Evolutionary conservation across 2,797 vertebrate species (phyloP).

Genomic region (Heterohyrax brucei): DNA sequence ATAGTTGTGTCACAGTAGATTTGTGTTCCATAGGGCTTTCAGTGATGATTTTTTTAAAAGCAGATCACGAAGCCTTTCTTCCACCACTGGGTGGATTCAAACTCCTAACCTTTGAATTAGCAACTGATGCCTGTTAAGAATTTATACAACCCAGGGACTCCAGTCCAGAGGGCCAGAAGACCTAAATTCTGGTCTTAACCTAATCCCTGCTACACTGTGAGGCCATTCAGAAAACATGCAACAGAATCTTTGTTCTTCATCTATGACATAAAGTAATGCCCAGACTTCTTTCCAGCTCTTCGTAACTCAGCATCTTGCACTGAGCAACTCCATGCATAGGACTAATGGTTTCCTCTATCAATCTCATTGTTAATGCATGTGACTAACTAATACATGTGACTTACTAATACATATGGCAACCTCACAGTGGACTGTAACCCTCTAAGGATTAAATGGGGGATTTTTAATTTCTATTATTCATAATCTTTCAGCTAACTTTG

Average conservation of each 20-base stretch:
- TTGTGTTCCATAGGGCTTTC: neutral
- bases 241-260: neutral
- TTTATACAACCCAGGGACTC: neutral
- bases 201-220: neutral
- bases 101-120: neutral
- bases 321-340: neutral
- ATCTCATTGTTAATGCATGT: too few relatives aligned
- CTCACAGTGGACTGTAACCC: neutral
- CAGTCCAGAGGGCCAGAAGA: neutral
- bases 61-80: neutral
- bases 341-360: neutral
- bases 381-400: neutral
- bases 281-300: slow-evolving; percentile 7
- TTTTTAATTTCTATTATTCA: slow-evolving; percentile 82
- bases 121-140: neutral
- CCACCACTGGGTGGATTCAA: neutral
- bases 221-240: neutral
- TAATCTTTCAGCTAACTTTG: slow-evolving; percentile 83
- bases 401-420: neutral
- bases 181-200: neutral
- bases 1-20: neutral
- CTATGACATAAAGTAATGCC: neutral
- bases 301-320: slow-evolving; percentile 9
- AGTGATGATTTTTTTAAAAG: neutral
- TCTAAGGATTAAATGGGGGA: slow-evolving; percentile 69